Conservation (phyloP, 2,113 vertebrate genomes). For the Procavia capensis region DNA sequence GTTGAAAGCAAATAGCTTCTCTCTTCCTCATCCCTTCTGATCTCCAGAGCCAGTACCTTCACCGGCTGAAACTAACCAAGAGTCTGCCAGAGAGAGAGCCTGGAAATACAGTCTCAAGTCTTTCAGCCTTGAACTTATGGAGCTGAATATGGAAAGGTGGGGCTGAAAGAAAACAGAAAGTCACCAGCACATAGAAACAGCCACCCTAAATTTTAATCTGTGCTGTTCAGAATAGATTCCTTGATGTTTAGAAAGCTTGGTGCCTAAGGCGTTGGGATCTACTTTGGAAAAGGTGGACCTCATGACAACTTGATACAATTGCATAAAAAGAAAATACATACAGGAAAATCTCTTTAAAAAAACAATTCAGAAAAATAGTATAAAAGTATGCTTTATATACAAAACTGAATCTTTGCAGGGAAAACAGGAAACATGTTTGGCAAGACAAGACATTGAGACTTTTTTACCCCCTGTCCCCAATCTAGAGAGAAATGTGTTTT, state of each 20-base stretch:
- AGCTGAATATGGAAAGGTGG: background rate
- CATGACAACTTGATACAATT: background rate
- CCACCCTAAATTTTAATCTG: background rate
- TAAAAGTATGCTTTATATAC: background rate
- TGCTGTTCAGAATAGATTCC: background rate
- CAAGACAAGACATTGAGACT: background rate
- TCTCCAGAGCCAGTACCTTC: background rate
- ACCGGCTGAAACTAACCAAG: background rate
- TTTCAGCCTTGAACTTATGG: background rate
- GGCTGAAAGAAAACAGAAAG: background rate
- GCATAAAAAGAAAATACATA: background rate
- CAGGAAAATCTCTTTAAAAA: background rate
- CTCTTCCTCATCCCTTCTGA: background rate
- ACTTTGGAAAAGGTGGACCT: background rate
- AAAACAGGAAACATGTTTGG: slow-evolving; percentile 25
- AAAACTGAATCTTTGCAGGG: background rate
- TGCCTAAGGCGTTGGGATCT: background rate
- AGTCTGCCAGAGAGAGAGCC: background rate
- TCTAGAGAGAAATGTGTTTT: background rate
- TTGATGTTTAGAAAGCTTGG: background rate
- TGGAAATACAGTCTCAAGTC: background rate
- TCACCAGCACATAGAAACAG: background rate
- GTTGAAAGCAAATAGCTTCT: background rate
- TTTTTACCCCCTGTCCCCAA: background rate
- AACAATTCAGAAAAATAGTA: background rate